A percentile compares a stretch with the other conserved stretches of the same genome.
These are phyloP conservation scores for Platysteira castanea DNA, from an alignment of 2,113 vertebrate species.

Conservation along the genomic window DNA sequence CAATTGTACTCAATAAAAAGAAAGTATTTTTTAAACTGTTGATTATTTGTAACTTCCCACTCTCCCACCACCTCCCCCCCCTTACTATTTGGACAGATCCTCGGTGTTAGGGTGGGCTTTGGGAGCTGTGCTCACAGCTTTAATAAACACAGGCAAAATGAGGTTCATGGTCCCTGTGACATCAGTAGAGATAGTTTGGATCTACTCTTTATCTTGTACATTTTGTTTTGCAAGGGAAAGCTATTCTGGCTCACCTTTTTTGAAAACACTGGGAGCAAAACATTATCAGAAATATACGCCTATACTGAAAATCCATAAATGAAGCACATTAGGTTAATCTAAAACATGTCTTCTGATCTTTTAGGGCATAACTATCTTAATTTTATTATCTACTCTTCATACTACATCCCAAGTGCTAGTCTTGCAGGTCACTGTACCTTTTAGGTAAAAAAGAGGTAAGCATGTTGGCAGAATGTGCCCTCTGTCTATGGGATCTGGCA, in stretches of 20 bases:
- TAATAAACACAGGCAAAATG: background rate
- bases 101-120: accelerated
- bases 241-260: background rate
- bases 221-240: background rate
- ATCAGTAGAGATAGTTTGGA: background rate
- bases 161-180: background rate
- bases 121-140: background rate
- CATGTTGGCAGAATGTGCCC: background rate
- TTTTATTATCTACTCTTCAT: background rate
- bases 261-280: background rate
- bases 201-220: background rate
- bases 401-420: background rate
- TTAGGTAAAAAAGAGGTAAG: background rate
- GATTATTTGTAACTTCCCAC: background rate
- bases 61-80: accelerated
- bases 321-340: background rate
- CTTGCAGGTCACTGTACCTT: background rate
- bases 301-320: background rate
- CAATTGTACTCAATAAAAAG: background rate
- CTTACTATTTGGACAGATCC: too few species aligned
- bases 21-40: background rate
- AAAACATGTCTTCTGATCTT: background rate
- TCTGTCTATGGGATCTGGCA: background rate
- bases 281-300: background rate
- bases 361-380: background rate